Conservation (phyloP, 2,888 invertebrate genomes). For the Orthosia incerta region DNA sequence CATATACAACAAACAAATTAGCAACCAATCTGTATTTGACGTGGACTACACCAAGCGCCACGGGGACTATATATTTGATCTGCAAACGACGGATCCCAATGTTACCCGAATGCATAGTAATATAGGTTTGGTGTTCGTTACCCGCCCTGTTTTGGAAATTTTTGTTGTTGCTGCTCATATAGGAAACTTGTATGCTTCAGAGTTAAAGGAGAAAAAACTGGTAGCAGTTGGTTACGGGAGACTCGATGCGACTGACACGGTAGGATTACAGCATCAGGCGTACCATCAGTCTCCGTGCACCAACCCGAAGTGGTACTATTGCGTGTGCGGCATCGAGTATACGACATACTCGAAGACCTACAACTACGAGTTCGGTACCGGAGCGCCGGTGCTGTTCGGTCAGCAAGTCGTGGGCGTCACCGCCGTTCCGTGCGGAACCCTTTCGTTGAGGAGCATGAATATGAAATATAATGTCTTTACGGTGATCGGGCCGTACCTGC, state of each 20-base stretch:
- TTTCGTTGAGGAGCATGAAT: conserved; percentile 61
- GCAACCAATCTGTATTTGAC: conserved; percentile 68
- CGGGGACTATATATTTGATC: conserved; percentile 74
- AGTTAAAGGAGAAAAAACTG: conserved; percentile 73
- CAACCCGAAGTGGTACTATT: conserved; percentile 83
- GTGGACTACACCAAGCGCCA: conserved; percentile 73
- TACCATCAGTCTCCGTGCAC: conserved; percentile 78
- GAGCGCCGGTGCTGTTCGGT: conserved; percentile 77
- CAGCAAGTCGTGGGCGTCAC: conserved; percentile 76
- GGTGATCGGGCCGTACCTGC: conserved; percentile 77
- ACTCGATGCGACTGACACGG: conserved; percentile 56
- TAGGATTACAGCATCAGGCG: conserved; percentile 74
- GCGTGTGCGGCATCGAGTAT: conserved; percentile 80
- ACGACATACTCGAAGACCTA: conserved; percentile 64
- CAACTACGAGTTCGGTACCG: conserved; percentile 76
- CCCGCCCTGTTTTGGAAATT: conserved; percentile 68
- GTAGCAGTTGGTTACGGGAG: conserved; percentile 77
- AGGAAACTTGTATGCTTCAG: conserved; percentile 75
- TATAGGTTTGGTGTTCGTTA: conserved; percentile 78
- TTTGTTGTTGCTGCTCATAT: conserved; percentile 71
- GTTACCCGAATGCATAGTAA: conserved; percentile 77
- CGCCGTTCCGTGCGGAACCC: conserved; percentile 72
- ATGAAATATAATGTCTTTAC: conserved; percentile 81
- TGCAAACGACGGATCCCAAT: conserved; percentile 68
- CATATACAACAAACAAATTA: conserved; percentile 65